A percentile compares a stretch with the other conserved stretches of the same genome.
Evolutionary conservation across 2,797 vertebrate genomes (phyloP).

Genomic region (Chaetodon trifasciatus): DNA sequence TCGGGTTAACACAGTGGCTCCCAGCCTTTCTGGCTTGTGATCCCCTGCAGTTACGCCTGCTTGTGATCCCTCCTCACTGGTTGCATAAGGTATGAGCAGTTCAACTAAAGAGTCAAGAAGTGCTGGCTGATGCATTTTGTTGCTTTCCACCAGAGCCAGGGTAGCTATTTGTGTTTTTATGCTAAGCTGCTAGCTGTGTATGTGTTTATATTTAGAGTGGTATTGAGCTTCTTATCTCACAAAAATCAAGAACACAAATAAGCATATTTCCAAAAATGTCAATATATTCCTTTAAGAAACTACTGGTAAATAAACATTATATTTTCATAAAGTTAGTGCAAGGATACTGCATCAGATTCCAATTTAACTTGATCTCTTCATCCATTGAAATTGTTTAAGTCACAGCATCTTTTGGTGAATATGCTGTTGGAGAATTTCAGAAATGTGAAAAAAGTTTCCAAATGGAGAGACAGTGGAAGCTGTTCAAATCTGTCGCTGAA

Average conservation of each 20-base stretch:
- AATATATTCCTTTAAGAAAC: background rate
- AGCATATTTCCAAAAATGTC: background rate
- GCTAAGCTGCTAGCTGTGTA: background rate
- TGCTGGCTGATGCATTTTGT: background rate
- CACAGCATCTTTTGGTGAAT: background rate
- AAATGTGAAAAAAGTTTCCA: background rate
- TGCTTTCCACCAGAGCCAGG: background rate
- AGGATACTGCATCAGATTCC: background rate
- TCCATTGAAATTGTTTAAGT: background rate
- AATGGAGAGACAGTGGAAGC: background rate
- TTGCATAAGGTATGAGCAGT: background rate
- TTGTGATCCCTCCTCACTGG: background rate
- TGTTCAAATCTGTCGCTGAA: background rate
- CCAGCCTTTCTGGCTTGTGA: too few relatives aligned
- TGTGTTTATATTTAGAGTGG: background rate
- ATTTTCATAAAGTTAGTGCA: background rate
- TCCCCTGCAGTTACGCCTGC: background rate
- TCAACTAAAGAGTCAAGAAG: background rate
- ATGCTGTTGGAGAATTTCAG: background rate
- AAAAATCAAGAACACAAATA: background rate
- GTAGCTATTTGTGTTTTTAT: background rate
- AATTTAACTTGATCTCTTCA: background rate
- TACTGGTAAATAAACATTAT: too few relatives aligned
- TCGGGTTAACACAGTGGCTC: too few relatives aligned
- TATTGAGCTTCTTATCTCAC: background rate